phyloP scores from a whole-genome alignment of 2,797 vertebrate species.

The Cirrhinus molitorella region DNA sequence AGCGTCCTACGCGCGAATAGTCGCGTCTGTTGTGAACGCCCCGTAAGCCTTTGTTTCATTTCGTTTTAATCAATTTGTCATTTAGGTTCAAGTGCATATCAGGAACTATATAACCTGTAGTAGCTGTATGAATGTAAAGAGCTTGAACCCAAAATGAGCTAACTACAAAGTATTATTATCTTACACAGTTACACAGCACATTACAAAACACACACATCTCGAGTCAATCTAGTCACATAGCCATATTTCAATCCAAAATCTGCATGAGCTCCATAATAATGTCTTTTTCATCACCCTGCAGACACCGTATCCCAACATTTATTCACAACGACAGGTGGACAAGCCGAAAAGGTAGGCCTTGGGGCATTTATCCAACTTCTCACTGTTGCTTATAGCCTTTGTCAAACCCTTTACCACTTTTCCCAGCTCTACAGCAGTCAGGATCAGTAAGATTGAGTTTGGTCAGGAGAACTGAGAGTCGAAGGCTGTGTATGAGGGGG shows the following conservation, averaged over 20 bases:
- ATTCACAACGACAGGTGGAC: conserved; percentile 83
- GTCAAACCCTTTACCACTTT: conserved; percentile 78
- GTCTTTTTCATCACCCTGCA: neutral
- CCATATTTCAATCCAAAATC: neutral
- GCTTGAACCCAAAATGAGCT: neutral
- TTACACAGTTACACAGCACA: neutral
- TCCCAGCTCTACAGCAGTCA: neutral
- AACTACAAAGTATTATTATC: neutral
- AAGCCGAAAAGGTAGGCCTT: conserved; percentile 83
- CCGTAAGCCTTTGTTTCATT: too few species aligned
- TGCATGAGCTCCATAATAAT: neutral
- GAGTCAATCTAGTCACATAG: neutral
- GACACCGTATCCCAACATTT: conserved; percentile 70
- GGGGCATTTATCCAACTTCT: conserved; percentile 86
- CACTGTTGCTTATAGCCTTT: conserved; percentile 84
- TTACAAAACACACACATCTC: neutral
- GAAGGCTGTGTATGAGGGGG: neutral
- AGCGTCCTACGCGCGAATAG: too few species aligned
- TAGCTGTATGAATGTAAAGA: too few species aligned
- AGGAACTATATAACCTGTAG: too few species aligned
- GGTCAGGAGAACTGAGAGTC: neutral
- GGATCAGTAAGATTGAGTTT: neutral
- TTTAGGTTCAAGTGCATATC: too few species aligned
- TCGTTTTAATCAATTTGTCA: too few species aligned
- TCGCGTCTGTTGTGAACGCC: too few species aligned